These are phyloP conservation scores for Malurus leucopterus DNA, from an alignment of 2,797 vertebrate species.

Conservation along the genomic window DNA sequence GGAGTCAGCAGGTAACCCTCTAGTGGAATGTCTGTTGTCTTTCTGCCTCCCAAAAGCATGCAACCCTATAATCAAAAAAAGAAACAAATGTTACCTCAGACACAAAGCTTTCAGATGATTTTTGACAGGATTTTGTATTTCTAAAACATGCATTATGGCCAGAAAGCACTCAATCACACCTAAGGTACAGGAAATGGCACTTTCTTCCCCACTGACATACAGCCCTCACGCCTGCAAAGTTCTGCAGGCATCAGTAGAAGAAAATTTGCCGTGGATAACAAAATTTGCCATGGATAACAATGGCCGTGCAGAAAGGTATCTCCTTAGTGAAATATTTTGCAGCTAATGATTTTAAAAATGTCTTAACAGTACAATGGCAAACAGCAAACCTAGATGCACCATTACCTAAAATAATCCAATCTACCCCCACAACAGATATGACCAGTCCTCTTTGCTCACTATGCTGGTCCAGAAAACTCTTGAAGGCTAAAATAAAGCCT, in stretches of 20 bases:
- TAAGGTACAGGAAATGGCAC: background rate
- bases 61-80: slow-evolving; percentile 81
- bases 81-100: background rate
- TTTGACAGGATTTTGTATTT: background rate
- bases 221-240: background rate
- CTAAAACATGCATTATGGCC: fast-evolving
- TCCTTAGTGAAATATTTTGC: background rate
- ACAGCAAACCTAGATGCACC: background rate
- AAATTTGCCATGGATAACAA: background rate
- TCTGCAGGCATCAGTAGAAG: background rate
- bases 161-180: background rate
- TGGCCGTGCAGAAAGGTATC: background rate
- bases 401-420: background rate
- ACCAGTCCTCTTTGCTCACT: background rate
- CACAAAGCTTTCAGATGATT: background rate
- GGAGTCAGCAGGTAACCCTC: slow-evolving; percentile 95
- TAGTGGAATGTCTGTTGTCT: slow-evolving; percentile 94
- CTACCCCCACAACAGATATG: fast-evolving
- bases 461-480: background rate
- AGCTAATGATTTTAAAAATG: background rate
- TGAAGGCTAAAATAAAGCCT: background rate
- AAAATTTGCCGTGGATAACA: background rate
- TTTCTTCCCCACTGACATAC: background rate
- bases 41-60: slow-evolving; percentile 96
- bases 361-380: background rate